Evolutionary conservation across 2,888 invertebrate species (phyloP).

Genomic region (Machimus atricapillus): DNA sequence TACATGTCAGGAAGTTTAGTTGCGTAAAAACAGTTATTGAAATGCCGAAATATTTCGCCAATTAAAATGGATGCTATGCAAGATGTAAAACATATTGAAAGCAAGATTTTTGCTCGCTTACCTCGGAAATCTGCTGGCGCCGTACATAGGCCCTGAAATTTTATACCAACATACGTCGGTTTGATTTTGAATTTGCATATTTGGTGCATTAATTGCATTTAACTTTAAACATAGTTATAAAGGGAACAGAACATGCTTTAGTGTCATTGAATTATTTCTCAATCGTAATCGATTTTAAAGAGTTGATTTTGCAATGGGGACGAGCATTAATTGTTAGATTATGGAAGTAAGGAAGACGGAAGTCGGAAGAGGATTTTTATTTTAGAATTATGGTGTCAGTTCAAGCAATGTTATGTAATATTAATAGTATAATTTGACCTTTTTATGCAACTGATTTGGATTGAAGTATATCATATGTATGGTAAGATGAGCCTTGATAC

Average conservation of each 20-base stretch:
- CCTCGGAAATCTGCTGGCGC: neutral
- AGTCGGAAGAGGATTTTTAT: neutral
- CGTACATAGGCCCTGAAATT: slow-evolving; percentile 10
- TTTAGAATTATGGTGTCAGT: neutral
- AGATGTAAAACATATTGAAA: slow-evolving; percentile 1
- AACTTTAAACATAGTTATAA: neutral
- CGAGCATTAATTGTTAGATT: neutral
- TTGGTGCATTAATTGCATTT: neutral
- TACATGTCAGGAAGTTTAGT: neutral
- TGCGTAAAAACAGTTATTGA: neutral
- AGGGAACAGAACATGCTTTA: neutral
- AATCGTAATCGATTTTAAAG: neutral
- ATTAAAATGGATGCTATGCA: neutral
- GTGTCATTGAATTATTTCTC: neutral
- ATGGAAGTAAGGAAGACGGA: neutral
- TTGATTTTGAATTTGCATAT: neutral
- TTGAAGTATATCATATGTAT: neutral
- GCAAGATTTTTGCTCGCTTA: neutral
- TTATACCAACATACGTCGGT: neutral
- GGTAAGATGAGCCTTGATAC: neutral
- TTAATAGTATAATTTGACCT: neutral
- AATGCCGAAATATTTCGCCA: slow-evolving; percentile 1
- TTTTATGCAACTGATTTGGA: neutral
- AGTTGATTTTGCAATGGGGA: neutral
- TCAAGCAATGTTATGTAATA: neutral